These are phyloP conservation scores for Meliscaeva auricollis DNA, from an alignment of 2,888 invertebrate genomes.

Conservation along the genomic window DNA sequence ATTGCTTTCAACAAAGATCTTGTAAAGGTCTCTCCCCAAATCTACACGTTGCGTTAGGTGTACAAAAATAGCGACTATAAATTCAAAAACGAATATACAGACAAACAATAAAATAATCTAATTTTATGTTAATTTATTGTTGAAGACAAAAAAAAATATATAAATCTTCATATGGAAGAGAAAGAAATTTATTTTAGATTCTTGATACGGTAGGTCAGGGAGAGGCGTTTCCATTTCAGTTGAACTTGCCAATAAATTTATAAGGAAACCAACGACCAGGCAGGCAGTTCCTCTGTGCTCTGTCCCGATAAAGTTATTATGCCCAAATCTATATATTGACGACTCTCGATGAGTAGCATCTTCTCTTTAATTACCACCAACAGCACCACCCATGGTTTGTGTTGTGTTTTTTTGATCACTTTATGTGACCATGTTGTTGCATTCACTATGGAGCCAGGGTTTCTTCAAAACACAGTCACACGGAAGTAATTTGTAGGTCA, in stretches of 20 bases:
- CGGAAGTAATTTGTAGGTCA: constrained; percentile 83
- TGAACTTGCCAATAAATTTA: constrained; percentile 63
- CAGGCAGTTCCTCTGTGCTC: neutral
- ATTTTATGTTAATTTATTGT: constrained; percentile 61
- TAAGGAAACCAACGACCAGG: constrained; percentile 21
- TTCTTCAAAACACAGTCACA: constrained; percentile 76
- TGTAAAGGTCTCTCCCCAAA: neutral
- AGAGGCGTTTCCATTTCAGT: constrained; percentile 73
- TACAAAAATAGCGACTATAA: constrained; percentile 28
- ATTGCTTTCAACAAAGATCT: constrained; percentile 41
- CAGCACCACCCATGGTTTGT: constrained; percentile 49
- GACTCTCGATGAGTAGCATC: constrained; percentile 49
- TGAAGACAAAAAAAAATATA: constrained; percentile 44
- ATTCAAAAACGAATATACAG: constrained; percentile 38
- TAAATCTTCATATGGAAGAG: constrained; percentile 44
- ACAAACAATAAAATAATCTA: constrained; percentile 31
- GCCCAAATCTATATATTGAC: constrained; percentile 56
- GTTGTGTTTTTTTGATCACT: constrained; percentile 26
- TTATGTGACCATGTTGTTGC: constrained; percentile 54
- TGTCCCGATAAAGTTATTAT: constrained; percentile 55
- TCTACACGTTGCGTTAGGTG: no score
- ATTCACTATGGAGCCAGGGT: constrained; percentile 65
- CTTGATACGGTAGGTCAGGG: constrained; percentile 69
- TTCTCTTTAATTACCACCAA: constrained; percentile 55
- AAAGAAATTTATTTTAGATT: constrained; percentile 38